Base-by-base conservation (phyloP, 1,140 invertebrate genomes). In the Cydia amplana region DNA sequence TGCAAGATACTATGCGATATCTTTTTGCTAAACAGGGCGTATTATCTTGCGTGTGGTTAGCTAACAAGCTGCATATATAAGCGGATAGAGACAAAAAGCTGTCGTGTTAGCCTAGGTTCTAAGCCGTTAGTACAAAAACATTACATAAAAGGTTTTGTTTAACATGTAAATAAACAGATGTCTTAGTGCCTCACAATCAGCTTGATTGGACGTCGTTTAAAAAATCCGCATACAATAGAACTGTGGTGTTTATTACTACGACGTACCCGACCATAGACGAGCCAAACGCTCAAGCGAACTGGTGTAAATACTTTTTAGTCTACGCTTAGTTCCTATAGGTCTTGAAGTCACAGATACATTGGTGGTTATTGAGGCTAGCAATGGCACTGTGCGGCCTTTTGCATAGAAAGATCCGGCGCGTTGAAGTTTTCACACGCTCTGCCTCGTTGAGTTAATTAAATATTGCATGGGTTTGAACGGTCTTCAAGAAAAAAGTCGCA, bases 101-200 rank as follows among this genome's bases (percentile, higher is more conserved):
- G 65, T 70, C 65, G 65, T 70, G 28, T 40, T 70, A 70, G n/a
- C 25, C 32, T 36, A 70, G 28, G 65, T 70, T 70, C 65, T 70
- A 36, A 43, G 65, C 32, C 28, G 32, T 36, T 67, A 67, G 12
- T 1, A 40, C n/a, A 70, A 70, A 23, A 70, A 67, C 65, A 65
- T 67, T 70, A 70, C 65, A 70, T 70, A 43, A 70, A 70, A 36
- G 65, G 65, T 70, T 70, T 70, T 70, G 65, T 40, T 70, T 70
- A n/a, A 36, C 65, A 70, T 70, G 65, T 70, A 70, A 70, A 70
- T 70, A 70, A 40, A 36, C 65, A 70, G 65, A 70, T 70, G 32
- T 40, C 32, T 67, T 67, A 70, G 65, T 70, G 32, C 36, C n/a
- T 67, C 32, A 12, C 65, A 70, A 70, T 70, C 65, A 18, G 36